Base-by-base conservation (phyloP, 2,797 vertebrate species). In the Halcyon chelicuti region DNA sequence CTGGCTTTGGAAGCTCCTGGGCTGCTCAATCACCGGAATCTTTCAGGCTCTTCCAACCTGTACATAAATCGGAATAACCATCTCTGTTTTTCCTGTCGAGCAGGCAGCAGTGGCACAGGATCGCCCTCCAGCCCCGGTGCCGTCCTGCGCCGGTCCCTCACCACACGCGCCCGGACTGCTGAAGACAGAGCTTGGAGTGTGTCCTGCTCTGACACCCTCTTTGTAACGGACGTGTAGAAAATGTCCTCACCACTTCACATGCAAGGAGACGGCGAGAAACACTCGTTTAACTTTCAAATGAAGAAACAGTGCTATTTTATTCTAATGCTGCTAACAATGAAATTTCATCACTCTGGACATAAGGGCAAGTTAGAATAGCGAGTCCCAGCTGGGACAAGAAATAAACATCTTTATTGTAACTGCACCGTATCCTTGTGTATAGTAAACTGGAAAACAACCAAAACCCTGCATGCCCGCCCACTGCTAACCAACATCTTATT, bases 61-160 rank as follows among this genome's bases (percentile, higher is more conserved):
- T 63, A 61, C 8, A 12, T 25, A 37, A 62, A 47, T 20, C 1
- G 1, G 46, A 62, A 37, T n/a, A 26, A 52, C 10, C 8, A 9
- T 9, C 54, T 51, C 44, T 0, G 1, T 4, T 31, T 21, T 39
- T 52, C 9, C n/a, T 14, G 51, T 23, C 3, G 21, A 13, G 21
- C 25, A 3, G 0, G 2, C 22, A 37, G 72, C 60, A 9, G 55
- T 5, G 7, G 37, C 19, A 25, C 4, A 4, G 25, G 39, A 46
- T 19, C 1, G 5, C 23, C 12, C 26, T 2, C 22, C 57, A 17
- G 66, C 3, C 17, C 31, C 40, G 1, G 1, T 3, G 35, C 46
- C 1, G 1, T 5, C 57, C 40, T 3, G 18, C 1, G 1, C 51
- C 19, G 9, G 2, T 29, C 15, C 28, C 51, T 29, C 51, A 17